Conservation (phyloP, 1,140 invertebrate genomes). For the Plodia interpunctella region DNA sequence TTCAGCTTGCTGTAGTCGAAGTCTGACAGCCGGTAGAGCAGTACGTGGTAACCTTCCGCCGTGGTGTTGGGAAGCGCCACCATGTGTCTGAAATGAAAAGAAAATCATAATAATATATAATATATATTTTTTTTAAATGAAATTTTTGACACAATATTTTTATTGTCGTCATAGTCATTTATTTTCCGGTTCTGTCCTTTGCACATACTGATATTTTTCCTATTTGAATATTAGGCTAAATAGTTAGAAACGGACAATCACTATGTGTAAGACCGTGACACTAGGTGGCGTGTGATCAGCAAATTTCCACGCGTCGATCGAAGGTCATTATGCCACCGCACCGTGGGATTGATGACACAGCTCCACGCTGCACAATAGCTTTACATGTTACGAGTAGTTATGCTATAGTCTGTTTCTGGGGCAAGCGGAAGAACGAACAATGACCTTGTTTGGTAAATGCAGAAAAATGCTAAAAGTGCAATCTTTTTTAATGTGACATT, state of each 20-base stretch:
- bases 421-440: too few relatives aligned
- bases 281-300: constrained; percentile 5
- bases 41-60: constrained; percentile 79
- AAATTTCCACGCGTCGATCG: background rate
- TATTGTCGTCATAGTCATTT: too few relatives aligned
- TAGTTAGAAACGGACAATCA: too few relatives aligned
- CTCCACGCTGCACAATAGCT: background rate
- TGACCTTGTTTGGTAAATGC: too few relatives aligned
- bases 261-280: background rate
- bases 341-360: background rate
- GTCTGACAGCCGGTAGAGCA: constrained; percentile 78
- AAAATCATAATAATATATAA: too few relatives aligned
- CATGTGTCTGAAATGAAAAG: constrained; percentile 71
- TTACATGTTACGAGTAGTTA: background rate
- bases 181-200: background rate
- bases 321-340: background rate
- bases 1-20: constrained; percentile 79
- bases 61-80: constrained; percentile 76
- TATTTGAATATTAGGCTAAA: too few relatives aligned
- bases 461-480: too few relatives aligned
- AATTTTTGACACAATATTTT: too few relatives aligned
- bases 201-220: background rate
- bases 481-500: too few relatives aligned
- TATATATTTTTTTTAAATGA: too few relatives aligned
- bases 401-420: background rate